Conservation (phyloP, 2,888 invertebrate species). For the Incurvaria masculella region DNA sequence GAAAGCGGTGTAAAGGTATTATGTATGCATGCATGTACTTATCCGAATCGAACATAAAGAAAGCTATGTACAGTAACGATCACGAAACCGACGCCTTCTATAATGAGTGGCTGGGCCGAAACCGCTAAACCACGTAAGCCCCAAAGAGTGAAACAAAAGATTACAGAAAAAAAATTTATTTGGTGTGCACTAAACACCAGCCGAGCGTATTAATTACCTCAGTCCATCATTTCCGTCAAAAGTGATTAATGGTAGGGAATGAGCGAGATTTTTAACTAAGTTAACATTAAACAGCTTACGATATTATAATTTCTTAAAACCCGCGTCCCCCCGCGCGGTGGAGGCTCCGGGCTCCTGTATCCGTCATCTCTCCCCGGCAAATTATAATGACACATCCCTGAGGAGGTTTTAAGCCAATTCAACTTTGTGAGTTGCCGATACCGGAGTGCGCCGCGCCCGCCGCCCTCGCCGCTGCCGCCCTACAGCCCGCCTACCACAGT, state of each 20-base stretch:
- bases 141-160: too few relatives aligned
- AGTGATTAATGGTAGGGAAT: conserved; percentile 53
- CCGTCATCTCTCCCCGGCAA: conserved; percentile 51
- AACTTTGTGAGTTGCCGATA: conserved; percentile 39
- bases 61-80: too few relatives aligned
- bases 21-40: too few relatives aligned
- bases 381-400: conserved; percentile 54
- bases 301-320: conserved; percentile 38
- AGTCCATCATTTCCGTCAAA: conserved; percentile 47
- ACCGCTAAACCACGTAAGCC: too few relatives aligned
- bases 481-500: not conserved
- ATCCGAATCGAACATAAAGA: too few relatives aligned
- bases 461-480: not conserved
- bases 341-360: conserved; percentile 19
- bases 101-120: too few relatives aligned
- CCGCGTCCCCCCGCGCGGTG: conserved; percentile 35
- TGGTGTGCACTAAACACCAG: too few relatives aligned
- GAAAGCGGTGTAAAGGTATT: too few relatives aligned
- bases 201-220: conserved; percentile 30
- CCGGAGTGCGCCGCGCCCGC: conserved; percentile 16
- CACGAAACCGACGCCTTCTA: too few relatives aligned
- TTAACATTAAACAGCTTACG: conserved; percentile 56
- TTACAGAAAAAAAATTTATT: too few relatives aligned
- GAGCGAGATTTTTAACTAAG: conserved; percentile 56
- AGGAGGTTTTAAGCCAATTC: conserved; percentile 52